These are phyloP conservation scores for Aporophyla nigra DNA, from an alignment of 2,888 invertebrate species.

Conservation along the genomic window DNA sequence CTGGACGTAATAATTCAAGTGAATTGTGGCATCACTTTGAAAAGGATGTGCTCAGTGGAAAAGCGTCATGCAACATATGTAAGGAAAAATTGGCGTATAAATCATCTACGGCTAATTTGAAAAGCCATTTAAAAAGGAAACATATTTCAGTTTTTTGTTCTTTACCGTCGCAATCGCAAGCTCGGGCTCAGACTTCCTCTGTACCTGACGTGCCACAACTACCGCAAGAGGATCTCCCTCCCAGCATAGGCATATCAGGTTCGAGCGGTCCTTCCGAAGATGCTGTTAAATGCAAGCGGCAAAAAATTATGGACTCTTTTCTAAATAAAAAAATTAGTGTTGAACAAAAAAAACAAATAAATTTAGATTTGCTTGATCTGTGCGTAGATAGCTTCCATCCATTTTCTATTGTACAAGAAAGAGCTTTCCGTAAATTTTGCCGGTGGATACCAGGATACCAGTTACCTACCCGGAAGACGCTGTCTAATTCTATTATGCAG, in stretches of 20 bases:
- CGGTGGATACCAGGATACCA: conserved; percentile 18
- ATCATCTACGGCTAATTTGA: conserved; percentile 1
- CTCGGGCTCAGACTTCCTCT: background rate
- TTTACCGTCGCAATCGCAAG: background rate
- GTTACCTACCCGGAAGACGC: conserved; percentile 4
- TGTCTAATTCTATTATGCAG: conserved; percentile 3
- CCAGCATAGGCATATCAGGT: conserved; percentile 7
- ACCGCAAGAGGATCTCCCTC: conserved; percentile 1
- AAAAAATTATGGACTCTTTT: background rate
- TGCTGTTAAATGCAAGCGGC: background rate
- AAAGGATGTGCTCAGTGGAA: background rate
- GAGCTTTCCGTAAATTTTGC: background rate
- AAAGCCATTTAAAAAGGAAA: conserved; percentile 8
- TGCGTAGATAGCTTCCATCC: background rate
- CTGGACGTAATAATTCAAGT: conserved; percentile 16
- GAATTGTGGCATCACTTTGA: background rate
- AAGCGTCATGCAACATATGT: conserved; percentile 1
- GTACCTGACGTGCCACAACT: background rate
- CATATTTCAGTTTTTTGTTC: background rate
- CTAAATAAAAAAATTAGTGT: background rate
- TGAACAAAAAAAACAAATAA: too few species aligned
- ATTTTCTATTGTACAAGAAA: background rate
- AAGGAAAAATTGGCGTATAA: conserved; percentile 10
- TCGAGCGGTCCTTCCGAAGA: background rate
- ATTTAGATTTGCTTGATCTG: too few species aligned